Base-by-base conservation (phyloP, 2,888 invertebrate species). In the Anticlea derivata region DNA sequence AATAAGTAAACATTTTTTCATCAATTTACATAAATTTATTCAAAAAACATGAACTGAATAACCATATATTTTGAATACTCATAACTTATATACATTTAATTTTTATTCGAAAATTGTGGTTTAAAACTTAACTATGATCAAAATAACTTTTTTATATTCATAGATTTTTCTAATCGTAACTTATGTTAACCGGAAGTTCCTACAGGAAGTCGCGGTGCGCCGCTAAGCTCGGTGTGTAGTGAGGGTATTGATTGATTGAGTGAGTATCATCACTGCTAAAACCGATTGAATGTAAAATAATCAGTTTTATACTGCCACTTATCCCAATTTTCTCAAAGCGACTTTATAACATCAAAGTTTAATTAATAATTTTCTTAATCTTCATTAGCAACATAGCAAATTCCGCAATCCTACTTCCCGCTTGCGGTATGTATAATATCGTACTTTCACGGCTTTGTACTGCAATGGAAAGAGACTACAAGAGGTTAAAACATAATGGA, bases 401-500 rank as follows among this genome's bases (percentile, higher is more conserved):
- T 77, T 75, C 68, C 63, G 70, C 67, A 74, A 48, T 56, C 23
- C 12, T 38, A 68, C 70, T 80, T 80, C 77, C 77, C 76, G 75
- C 78, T 83, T 81, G 82, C 80, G 80, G 83, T 84, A 83, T 71
- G 70, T 75, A 80, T 74, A 61, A 71, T 72, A 75, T 33, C 41
- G 13, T 82, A 87, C 88, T 90, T 90, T 90, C 89, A 81, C 87
- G 76, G 80, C 81, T 78, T 81, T 76, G 79, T 83, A 86, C 30
- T 40, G 12, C 88, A 89, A 86, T 84, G 80, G 80, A 85, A 87
- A 83, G 80, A 86, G 82, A 86, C 81, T 85, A 72, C 76, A 80
- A 85, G 85, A 88, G 86, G 87, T 88, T 87, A 86, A 82, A 87
- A 86, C 86, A 89, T 89, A 88, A 88, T 89, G 77, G 83, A 84